Evolutionary conservation across 2,113 vertebrate species (phyloP).

Genomic region (Eidolon helvum): DNA sequence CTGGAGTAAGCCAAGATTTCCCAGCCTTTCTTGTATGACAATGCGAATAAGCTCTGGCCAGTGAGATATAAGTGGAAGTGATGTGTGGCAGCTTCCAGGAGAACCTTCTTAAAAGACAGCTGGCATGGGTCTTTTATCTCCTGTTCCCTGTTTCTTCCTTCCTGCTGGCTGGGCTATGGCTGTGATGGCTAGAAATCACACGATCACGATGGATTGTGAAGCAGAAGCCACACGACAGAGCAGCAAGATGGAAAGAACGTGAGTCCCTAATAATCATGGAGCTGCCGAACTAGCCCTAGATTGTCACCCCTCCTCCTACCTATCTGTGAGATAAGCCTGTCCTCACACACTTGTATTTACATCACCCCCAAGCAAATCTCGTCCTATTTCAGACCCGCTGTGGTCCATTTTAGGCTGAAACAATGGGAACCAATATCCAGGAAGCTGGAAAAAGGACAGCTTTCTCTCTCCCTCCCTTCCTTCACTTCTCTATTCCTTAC

Average conservation of each 20-base stretch:
- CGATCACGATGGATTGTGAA: not conserved
- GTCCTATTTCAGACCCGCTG: not conserved
- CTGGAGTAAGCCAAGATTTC: not conserved
- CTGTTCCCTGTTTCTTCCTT: not conserved
- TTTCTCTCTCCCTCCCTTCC: not conserved
- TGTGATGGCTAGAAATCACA: not conserved
- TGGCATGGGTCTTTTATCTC: not conserved
- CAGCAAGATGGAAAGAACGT: not conserved
- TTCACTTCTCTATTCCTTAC: not conserved
- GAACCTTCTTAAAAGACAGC: not conserved
- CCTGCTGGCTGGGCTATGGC: not conserved
- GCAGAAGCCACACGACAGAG: not conserved
- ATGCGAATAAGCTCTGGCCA: not conserved
- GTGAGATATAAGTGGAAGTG: not conserved
- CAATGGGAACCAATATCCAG: not conserved
- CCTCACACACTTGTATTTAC: not conserved
- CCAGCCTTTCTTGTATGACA: not conserved
- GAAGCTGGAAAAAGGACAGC: not conserved
- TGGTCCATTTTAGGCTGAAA: not conserved
- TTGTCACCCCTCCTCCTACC: not conserved
- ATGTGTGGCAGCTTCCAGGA: not conserved
- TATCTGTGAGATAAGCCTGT: not conserved
- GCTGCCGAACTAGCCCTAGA: not conserved
- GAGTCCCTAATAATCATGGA: not conserved
- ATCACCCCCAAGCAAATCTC: not conserved